A percentile compares a stretch with the other conserved stretches of the same genome.
phyloP scores from a whole-genome alignment of 2,797 vertebrate species.

The Hapalemur alaotrensis region DNA sequence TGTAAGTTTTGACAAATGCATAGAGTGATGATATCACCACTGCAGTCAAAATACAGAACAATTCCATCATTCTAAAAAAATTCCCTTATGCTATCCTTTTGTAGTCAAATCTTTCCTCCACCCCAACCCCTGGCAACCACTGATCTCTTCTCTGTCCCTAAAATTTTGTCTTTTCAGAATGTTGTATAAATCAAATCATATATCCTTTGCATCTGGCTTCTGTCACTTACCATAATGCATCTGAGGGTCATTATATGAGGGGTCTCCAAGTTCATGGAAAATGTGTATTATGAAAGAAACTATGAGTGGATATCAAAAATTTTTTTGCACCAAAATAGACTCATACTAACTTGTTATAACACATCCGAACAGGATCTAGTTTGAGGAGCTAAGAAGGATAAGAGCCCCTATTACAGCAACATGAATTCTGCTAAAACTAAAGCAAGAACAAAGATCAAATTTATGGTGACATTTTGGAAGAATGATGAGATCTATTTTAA shows the following conservation, averaged over 20 bases:
- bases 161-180: constrained; percentile 6
- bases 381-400: neutral
- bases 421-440: neutral
- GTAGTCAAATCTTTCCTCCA: neutral
- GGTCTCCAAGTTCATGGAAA: neutral
- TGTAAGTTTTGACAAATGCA: neutral
- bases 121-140: neutral
- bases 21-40: neutral
- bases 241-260: neutral
- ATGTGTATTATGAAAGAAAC: neutral
- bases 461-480: neutral
- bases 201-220: neutral
- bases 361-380: neutral
- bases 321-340: neutral
- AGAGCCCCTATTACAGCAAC: neutral
- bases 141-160: neutral
- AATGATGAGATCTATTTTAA: neutral
- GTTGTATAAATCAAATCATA: neutral
- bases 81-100: neutral
- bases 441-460: neutral
- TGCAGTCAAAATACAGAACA: neutral
- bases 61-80: neutral
- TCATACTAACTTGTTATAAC: neutral
- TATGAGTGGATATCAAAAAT: neutral
- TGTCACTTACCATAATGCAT: neutral